Conservation (phyloP, 2,797 vertebrate genomes). For the Gobio occitaniae region DNA sequence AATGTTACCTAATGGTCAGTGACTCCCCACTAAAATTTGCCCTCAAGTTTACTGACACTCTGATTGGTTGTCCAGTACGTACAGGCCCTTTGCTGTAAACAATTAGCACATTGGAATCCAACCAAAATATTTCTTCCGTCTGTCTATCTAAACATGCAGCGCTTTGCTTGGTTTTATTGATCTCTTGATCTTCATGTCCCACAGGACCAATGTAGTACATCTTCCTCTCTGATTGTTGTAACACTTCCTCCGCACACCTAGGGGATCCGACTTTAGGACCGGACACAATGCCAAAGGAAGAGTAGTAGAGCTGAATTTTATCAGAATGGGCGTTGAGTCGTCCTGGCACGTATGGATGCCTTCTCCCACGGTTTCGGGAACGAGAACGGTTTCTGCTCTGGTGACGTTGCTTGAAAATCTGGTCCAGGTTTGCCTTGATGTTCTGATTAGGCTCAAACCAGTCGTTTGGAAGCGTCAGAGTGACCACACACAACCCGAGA, state of each 20-base stretch:
- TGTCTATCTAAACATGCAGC: conserved; percentile 60
- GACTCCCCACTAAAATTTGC: conserved; percentile 72
- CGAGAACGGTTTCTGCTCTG: conserved; percentile 47
- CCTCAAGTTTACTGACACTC: conserved; percentile 72
- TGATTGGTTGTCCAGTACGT: conserved; percentile 67
- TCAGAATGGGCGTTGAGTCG: conserved; percentile 54
- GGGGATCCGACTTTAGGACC: conserved; percentile 45
- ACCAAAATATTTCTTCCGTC: conserved; percentile 67
- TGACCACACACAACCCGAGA: conserved; percentile 72
- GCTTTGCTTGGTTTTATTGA: conserved; percentile 55
- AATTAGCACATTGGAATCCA: conserved; percentile 74
- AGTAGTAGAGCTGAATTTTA: conserved; percentile 77
- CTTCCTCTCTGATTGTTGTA: conserved; percentile 65
- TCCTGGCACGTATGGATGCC: conserved; percentile 37
- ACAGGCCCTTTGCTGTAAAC: conserved; percentile 72
- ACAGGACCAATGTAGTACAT: conserved; percentile 71
- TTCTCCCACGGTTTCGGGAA: conserved; percentile 38
- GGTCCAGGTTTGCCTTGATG: conserved; percentile 52
- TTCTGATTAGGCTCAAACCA: conserved; percentile 67
- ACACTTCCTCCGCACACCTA: conserved; percentile 68
- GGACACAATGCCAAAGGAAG: conserved; percentile 57
- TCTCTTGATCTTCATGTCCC: conserved; percentile 57
- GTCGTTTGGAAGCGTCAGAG: conserved; percentile 68
- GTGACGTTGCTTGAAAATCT: conserved; percentile 39
- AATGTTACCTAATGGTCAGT: conserved; percentile 73